Percentiles rank a stretch among this genome's conserved stretches.
These are phyloP conservation scores for Sebastolobus alascanus DNA, from an alignment of 2,797 vertebrate species.

Conservation along the genomic window DNA sequence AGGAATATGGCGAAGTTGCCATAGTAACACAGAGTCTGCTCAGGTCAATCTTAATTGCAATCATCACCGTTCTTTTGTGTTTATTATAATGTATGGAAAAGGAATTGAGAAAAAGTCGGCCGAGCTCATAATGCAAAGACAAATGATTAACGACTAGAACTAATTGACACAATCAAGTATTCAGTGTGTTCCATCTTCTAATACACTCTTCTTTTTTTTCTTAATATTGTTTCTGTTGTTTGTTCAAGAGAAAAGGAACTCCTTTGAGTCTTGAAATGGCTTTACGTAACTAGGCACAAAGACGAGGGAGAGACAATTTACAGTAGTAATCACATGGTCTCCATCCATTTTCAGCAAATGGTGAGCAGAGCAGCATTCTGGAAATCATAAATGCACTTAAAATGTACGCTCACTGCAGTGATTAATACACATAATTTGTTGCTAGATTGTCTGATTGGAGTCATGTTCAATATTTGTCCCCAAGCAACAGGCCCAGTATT, in stretches of 20 bases:
- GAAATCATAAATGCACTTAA: neutral
- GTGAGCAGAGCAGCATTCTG: neutral
- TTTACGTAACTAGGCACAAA: neutral
- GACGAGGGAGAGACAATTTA: neutral
- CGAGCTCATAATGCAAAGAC: neutral
- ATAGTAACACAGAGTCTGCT: neutral
- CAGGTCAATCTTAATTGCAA: neutral
- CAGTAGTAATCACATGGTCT: neutral
- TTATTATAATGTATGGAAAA: neutral
- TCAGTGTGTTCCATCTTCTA: neutral
- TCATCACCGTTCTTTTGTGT: neutral
- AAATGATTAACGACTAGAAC: neutral
- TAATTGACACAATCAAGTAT: neutral
- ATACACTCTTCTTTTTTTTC: neutral
- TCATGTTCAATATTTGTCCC: constrained; percentile 20
- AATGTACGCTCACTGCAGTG: neutral
- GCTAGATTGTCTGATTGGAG: constrained; percentile 6
- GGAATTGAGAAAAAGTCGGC: neutral
- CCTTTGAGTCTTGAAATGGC: neutral
- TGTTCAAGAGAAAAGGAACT: neutral
- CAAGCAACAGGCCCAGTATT: constrained; percentile 19
- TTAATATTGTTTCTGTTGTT: neutral
- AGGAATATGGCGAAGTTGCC: neutral
- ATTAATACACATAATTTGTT: neutral
- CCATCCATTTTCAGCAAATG: neutral